Evolutionary conservation across 2,113 vertebrate species (phyloP), one percentile per base, ranked within the genome.

Genomic region (Apodemus sylvaticus): DNA sequence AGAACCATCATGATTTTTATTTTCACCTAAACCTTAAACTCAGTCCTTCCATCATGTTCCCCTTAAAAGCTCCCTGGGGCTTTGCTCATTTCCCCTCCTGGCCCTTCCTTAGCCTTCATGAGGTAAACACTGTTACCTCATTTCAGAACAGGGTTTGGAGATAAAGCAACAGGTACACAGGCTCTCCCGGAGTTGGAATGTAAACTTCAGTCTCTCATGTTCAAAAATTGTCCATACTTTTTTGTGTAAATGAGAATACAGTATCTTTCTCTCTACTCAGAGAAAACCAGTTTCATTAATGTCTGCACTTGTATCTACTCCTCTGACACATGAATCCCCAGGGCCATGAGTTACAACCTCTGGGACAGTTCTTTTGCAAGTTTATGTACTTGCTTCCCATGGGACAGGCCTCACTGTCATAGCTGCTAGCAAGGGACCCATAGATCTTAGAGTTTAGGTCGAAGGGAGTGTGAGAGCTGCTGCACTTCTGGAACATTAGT

Each of bases 271-370:
- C 71, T 36, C 48, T 31, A 24, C 17, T 71, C n/a, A 10, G 34
- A 76, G 71, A 62, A 66, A 81, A 24, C 71, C 31, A 45, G 29
- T 58, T 74, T 96, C 78, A 45, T 94, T 83, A 70, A 64, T 55
- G 14, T 36, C 4, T 0, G 51, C 34, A 1, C 9, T 78, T 95
- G 2, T 64, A 12, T 78, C 48, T 83, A 0, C 55, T 29, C 42
- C 24, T 42, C 55, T 42, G 0, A 34, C 29, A 0, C 22, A 20
- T 91, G 77, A 91, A 39, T 83, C 70, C 62, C 26, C 36, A 66
- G 86, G 19, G 62, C 12, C 58, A 1, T 22, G n/a, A 29, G 19
- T 20, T 74, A 60, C 4, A 53, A 36, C 81, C 39, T 20, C 20
- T 31, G 7, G 29, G 53, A 2, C 10, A 22, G 10, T 48, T 74